Percentiles rank a stretch among this genome's conserved stretches.
phyloP scores from a whole-genome alignment of 2,888 invertebrate genomes.

The Anorthoa munda region DNA sequence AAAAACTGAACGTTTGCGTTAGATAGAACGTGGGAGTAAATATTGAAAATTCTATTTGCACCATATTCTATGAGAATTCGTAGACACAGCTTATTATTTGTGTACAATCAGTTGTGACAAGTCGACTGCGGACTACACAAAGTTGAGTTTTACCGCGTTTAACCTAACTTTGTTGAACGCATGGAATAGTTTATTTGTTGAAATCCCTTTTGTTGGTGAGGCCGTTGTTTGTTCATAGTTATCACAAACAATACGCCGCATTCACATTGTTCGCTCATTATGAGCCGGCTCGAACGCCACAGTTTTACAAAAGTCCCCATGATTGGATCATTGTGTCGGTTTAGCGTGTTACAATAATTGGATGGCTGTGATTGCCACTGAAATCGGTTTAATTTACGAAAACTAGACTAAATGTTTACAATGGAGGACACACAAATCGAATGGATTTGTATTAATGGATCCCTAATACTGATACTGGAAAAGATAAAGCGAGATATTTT shows the following conservation, averaged over 20 bases:
- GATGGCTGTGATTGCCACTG: conserved; percentile 34
- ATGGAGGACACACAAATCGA: conserved; percentile 16
- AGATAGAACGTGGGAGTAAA: conserved; percentile 9
- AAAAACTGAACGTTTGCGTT: conserved; percentile 40
- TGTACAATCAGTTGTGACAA: conserved; percentile 46
- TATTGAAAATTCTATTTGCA: conserved; percentile 42
- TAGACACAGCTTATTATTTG: conserved; percentile 50
- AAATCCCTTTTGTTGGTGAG: conserved; percentile 57
- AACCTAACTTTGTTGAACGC: conserved; percentile 64
- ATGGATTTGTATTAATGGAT: conserved; percentile 4
- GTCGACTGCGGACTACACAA: conserved; percentile 27
- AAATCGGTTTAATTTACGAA: conserved; percentile 46
- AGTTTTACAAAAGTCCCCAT: conserved; percentile 45
- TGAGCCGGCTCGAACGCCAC: conserved; percentile 35
- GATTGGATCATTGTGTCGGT: conserved; percentile 53
- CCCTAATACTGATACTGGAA: conserved; percentile 6
- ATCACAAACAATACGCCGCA: conserved; percentile 64
- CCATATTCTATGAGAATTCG: conserved; percentile 5
- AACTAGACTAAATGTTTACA: conserved; percentile 39
- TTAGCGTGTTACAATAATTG: conserved; percentile 48
- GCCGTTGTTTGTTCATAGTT: conserved; percentile 55
- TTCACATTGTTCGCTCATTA: conserved; percentile 63
- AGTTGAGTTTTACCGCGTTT: conserved; percentile 56
- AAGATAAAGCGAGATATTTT: conserved; percentile 4
- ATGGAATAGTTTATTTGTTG: conserved; percentile 64